Conservation (phyloP, 2,797 vertebrate species). For the Cuculus canorus region DNA sequence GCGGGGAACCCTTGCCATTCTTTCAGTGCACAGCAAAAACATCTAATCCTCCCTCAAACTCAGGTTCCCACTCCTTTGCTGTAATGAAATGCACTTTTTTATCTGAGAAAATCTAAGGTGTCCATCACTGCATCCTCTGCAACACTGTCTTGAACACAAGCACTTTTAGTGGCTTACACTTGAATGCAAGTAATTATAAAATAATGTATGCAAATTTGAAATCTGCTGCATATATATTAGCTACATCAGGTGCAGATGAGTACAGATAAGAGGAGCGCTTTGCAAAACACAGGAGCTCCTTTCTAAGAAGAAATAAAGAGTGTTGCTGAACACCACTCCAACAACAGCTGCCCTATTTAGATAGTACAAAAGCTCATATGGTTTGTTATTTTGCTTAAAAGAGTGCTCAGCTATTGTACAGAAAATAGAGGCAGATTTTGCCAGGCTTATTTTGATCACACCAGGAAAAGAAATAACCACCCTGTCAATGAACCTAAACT, state of each 20-base stretch:
- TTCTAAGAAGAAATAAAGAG: slow-evolving; percentile 27
- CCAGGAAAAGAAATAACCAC: background rate
- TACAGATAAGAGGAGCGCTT: background rate
- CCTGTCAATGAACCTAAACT: background rate
- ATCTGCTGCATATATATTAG: slow-evolving; percentile 38
- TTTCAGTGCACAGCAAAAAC: background rate
- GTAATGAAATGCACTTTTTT: background rate
- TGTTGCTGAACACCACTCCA: slow-evolving; percentile 41
- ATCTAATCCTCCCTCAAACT: background rate
- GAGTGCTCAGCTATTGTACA: background rate
- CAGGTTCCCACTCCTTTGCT: background rate
- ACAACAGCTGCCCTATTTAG: slow-evolving; percentile 53
- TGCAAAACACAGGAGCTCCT: slow-evolving; percentile 21
- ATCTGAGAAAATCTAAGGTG: background rate
- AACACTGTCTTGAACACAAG: fast-evolving
- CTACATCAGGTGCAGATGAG: slow-evolving; percentile 40
- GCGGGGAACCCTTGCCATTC: background rate
- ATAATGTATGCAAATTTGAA: slow-evolving; percentile 21
- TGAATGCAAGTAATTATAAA: background rate
- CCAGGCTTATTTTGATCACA: background rate
- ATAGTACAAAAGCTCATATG: background rate
- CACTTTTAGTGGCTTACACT: background rate
- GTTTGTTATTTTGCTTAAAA: background rate
- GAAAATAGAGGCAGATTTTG: background rate
- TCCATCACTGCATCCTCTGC: background rate